A percentile compares a stretch with the other conserved stretches of the same genome.
Conservation (phyloP, 1,140 invertebrate species). For the Apis dorsata region DNA sequence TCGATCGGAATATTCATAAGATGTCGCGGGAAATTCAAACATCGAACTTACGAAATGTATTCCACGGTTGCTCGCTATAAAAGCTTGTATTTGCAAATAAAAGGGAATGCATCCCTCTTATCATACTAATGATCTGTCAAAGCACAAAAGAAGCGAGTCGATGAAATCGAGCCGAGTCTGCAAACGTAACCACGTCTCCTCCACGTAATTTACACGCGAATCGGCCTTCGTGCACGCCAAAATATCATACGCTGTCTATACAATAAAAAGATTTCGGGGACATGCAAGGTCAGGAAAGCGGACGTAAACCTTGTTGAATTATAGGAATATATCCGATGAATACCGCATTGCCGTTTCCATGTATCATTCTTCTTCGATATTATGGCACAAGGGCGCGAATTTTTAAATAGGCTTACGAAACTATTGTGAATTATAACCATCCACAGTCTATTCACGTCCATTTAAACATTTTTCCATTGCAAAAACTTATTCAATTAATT, state of each 20-base stretch:
- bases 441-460: too few relatives aligned
- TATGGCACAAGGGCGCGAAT: neutral
- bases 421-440: too few relatives aligned
- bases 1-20: neutral
- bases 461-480: too few relatives aligned
- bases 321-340: neutral
- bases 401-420: neutral
- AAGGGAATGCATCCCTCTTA: neutral
- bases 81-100: conserved; percentile 14
- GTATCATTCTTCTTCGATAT: neutral
- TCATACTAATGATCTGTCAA: conserved; percentile 40
- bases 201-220: conserved; percentile 37
- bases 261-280: conserved; percentile 29
- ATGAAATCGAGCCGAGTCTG: neutral
- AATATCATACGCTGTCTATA: conserved; percentile 2
- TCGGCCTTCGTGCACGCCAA: conserved; percentile 38
- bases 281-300: conserved; percentile 30
- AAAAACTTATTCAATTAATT: too few relatives aligned
- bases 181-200: neutral
- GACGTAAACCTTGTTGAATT: conserved; percentile 18
- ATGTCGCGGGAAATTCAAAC: neutral
- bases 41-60: neutral
- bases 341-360: neutral
- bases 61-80: too few relatives aligned
- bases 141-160: conserved; percentile 9